Percentiles rank a stretch among this genome's conserved stretches.
phyloP scores from a whole-genome alignment of 1,140 invertebrate genomes.

The Sitobion miscanthi region DNA sequence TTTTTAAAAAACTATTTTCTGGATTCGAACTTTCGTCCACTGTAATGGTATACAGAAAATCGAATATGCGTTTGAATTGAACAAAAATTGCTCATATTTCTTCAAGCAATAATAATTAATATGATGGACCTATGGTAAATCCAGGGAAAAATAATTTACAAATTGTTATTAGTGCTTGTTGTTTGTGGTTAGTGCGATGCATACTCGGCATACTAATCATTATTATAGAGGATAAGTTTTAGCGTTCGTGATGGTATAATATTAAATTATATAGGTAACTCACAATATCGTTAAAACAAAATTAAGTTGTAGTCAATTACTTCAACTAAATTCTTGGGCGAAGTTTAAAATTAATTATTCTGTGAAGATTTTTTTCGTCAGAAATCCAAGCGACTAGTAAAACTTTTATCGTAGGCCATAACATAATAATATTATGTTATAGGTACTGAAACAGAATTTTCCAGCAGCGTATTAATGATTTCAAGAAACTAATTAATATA shows the following conservation, averaged over 20 bases:
- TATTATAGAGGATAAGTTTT: not conserved
- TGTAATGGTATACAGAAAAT: no score
- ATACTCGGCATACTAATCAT: not conserved
- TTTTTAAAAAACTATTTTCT: not conserved
- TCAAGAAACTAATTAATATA: not conserved
- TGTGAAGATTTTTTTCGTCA: not conserved
- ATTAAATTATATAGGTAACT: no score
- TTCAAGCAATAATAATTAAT: not conserved
- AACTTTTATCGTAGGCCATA: not conserved
- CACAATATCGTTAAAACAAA: not conserved
- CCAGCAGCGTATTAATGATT: not conserved
- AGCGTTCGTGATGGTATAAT: not conserved
- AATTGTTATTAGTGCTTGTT: not conserved
- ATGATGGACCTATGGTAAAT: not conserved
- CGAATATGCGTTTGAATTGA: not conserved
- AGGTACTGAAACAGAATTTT: not conserved
- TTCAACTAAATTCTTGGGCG: not conserved
- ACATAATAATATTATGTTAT: not conserved
- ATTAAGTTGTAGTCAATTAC: not conserved
- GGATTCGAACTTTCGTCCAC: not conserved
- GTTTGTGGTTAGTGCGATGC: not conserved
- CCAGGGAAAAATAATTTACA: not conserved
- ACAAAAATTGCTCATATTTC: not conserved
- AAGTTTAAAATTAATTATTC: not conserved
- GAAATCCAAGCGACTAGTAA: not conserved